These are phyloP conservation scores for Tetrao urogallus DNA, from an alignment of 2,113 vertebrate genomes.

Conservation along the genomic window DNA sequence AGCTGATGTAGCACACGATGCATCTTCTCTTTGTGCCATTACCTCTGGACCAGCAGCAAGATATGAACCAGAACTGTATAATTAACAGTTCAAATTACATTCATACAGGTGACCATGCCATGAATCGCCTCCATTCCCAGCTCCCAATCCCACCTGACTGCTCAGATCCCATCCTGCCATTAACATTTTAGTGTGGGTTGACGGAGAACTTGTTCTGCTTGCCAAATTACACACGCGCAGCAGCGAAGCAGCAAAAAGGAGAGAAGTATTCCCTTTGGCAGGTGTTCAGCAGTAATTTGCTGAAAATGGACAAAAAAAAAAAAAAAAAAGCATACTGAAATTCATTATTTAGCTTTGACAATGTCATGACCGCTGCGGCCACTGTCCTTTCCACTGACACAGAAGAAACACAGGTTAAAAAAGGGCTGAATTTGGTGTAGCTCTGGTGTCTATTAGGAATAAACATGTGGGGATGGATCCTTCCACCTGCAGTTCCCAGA, in stretches of 20 bases:
- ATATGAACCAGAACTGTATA: rapidly evolving
- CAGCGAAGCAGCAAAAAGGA: background rate
- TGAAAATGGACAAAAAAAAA: background rate
- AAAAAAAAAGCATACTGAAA: background rate
- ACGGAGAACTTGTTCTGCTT: background rate
- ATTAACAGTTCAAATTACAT: background rate
- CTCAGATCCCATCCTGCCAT: background rate
- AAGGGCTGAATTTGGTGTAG: rapidly evolving
- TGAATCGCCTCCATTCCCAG: background rate
- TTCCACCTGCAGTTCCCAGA: background rate
- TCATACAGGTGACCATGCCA: background rate
- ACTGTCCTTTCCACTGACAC: rapidly evolving
- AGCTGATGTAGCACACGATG: rapidly evolving
- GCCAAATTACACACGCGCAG: background rate
- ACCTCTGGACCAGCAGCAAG: background rate
- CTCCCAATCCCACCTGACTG: rapidly evolving
- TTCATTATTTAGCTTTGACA: constrained; percentile 48
- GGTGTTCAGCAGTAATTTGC: constrained; percentile 49
- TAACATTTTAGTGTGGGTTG: background rate
- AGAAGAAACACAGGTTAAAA: background rate
- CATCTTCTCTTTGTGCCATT: rapidly evolving
- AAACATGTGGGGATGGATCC: background rate
- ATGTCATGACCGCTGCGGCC: constrained; percentile 26
- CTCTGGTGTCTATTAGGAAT: background rate
- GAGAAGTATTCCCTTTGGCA: constrained; percentile 56